phyloP scores from a whole-genome alignment of 2,113 vertebrate species.

The Bubo bubo region DNA sequence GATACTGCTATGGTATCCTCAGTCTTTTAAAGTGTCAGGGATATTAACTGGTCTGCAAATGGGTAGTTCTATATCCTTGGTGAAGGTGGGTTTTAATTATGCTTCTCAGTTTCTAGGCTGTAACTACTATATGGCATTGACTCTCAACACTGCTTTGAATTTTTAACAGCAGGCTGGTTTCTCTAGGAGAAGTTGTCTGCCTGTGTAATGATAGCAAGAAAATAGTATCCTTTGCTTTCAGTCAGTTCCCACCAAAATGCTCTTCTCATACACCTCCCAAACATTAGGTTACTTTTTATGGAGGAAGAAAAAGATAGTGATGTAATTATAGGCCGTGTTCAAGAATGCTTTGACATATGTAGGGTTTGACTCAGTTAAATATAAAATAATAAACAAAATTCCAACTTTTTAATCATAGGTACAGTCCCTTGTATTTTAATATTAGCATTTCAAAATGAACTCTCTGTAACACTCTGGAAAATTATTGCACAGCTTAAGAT shows the following conservation, averaged over 20 bases:
- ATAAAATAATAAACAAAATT: neutral
- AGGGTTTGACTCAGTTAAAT: neutral
- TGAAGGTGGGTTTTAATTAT: neutral
- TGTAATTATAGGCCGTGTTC: neutral
- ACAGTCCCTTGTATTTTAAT: neutral
- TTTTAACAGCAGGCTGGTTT: constrained; percentile 15
- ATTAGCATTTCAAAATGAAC: neutral
- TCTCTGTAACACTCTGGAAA: neutral
- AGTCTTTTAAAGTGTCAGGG: neutral
- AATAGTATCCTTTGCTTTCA: neutral
- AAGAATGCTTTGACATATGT: neutral
- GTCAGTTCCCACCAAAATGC: neutral
- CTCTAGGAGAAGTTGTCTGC: neutral
- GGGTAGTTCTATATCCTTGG: neutral
- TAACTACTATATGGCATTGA: neutral
- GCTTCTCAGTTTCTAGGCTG: neutral
- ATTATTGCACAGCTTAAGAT: neutral
- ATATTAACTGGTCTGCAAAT: neutral
- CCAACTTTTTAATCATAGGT: neutral
- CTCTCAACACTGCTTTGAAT: constrained; percentile 1
- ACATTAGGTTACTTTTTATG: neutral
- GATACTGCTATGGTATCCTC: neutral
- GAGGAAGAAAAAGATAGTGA: neutral
- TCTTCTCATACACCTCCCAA: neutral
- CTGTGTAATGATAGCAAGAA: neutral